These are phyloP conservation scores for Tangachromis dhanisi DNA, from an alignment of 2,113 vertebrate species.

Conservation along the genomic window DNA sequence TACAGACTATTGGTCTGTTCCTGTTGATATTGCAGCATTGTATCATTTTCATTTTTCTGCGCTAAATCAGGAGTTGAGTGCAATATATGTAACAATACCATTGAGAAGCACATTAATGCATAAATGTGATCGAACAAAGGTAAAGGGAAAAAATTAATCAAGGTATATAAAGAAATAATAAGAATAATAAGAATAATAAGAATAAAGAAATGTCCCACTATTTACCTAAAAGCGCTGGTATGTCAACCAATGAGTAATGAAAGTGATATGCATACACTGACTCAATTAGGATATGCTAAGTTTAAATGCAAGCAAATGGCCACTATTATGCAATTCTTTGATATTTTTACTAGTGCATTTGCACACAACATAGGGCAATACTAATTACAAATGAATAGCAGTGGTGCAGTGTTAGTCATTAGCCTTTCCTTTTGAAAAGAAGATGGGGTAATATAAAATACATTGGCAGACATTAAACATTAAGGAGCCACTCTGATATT, in stretches of 20 bases:
- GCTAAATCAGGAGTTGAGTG: not conserved
- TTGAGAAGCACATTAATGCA: not conserved
- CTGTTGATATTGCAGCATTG: not conserved
- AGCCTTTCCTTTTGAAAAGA: conserved; percentile 70
- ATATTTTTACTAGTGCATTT: conserved; percentile 36
- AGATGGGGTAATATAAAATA: conserved; percentile 70
- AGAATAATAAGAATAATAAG: not conserved
- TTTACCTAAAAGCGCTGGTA: not conserved
- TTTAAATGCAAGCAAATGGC: conserved; percentile 2
- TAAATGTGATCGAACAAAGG: not conserved
- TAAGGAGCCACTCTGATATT: conserved; percentile 68
- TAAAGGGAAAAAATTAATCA: not conserved
- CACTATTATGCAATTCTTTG: conserved; percentile 7
- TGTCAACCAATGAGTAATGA: not conserved
- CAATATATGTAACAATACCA: not conserved
- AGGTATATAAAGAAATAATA: not conserved
- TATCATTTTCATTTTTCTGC: not conserved
- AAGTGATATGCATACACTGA: not conserved
- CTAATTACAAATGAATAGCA: conserved; percentile 62
- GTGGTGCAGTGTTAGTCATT: conserved; percentile 55
- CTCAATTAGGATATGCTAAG: not conserved
- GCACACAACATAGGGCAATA: conserved; percentile 43
- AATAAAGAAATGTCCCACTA: not conserved
- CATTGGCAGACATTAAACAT: conserved; percentile 69
- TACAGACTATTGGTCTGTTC: not conserved